phyloP scores from a whole-genome alignment of 2,113 vertebrate species.

The Campylomormyrus numenius region DNA sequence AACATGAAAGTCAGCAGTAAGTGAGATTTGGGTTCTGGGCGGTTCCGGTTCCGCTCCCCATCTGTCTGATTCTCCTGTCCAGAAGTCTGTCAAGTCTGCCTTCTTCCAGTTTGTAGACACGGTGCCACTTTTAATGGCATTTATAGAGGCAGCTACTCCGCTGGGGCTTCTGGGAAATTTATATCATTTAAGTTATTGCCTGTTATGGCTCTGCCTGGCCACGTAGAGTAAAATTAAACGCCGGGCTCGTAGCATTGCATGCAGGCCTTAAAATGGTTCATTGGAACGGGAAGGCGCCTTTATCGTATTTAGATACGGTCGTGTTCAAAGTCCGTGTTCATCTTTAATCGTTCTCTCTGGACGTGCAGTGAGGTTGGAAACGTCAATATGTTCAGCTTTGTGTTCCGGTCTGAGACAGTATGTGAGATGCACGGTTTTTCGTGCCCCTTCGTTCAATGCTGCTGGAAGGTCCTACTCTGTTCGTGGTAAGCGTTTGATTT shows the following conservation, averaged over 20 bases:
- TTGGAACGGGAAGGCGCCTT: neutral
- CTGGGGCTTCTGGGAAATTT: neutral
- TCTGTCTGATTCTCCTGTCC: neutral
- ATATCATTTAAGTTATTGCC: neutral
- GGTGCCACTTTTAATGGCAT: neutral
- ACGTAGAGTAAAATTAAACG: neutral
- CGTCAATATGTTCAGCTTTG: neutral
- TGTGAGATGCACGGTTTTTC: neutral
- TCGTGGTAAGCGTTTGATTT: neutral
- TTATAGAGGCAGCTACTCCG: neutral
- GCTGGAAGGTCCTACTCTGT: neutral
- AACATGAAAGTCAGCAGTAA: slow-evolving; percentile 99
- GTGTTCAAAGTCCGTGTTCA: neutral
- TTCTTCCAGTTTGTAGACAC: neutral
- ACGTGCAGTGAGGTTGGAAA: neutral
- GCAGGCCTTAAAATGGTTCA: neutral
- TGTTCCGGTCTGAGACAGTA: neutral
- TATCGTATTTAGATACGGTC: neutral
- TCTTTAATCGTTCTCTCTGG: neutral
- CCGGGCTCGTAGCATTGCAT: neutral
- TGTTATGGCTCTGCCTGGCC: neutral
- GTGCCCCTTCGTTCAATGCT: neutral
- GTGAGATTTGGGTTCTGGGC: slow-evolving; percentile 54
- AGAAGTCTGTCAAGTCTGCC: neutral
- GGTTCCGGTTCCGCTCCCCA: neutral